Evolutionary conservation across 2,113 vertebrate genomes (phyloP).

Genomic region (Hippocampus comes): DNA sequence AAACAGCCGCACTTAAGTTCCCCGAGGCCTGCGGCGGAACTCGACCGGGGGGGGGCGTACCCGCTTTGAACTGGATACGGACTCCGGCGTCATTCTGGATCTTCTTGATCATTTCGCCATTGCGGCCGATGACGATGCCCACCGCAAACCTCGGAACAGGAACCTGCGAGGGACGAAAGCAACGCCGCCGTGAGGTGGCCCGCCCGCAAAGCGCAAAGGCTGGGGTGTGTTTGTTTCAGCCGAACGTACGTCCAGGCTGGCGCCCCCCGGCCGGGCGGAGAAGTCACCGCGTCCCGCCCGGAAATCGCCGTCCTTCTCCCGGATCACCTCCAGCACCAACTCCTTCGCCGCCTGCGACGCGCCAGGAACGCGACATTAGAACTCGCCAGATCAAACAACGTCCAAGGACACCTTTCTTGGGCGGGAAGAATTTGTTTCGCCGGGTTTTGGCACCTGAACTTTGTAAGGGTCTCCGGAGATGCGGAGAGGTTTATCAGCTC

Average conservation of each 20-base stretch:
- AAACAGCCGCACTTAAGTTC: no score
- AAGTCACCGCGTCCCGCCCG: constrained; percentile 83
- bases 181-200: neutral
- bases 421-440: no score
- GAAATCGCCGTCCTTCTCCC: constrained; percentile 92
- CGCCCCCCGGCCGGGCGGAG: constrained; percentile 81
- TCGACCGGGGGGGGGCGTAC: constrained; percentile 56
- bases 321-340: constrained; percentile 90
- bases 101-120: constrained; percentile 96
- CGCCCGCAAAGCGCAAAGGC: neutral
- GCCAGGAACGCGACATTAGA: neutral
- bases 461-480: constrained; percentile 89
- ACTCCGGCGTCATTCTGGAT: constrained; percentile 94
- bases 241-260: constrained; percentile 83
- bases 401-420: no score
- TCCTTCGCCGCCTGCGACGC: constrained; percentile 83
- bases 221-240: neutral
- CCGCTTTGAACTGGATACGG: constrained; percentile 94
- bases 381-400: neutral
- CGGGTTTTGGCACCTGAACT: constrained; percentile 53
- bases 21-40: neutral
- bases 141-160: constrained; percentile 91
- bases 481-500: constrained; percentile 90
- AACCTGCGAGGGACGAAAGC: constrained; percentile 69
- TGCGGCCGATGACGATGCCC: constrained; percentile 92